Base-by-base conservation (phyloP, 1,140 invertebrate genomes). In the Phymastichus coffea region DNA sequence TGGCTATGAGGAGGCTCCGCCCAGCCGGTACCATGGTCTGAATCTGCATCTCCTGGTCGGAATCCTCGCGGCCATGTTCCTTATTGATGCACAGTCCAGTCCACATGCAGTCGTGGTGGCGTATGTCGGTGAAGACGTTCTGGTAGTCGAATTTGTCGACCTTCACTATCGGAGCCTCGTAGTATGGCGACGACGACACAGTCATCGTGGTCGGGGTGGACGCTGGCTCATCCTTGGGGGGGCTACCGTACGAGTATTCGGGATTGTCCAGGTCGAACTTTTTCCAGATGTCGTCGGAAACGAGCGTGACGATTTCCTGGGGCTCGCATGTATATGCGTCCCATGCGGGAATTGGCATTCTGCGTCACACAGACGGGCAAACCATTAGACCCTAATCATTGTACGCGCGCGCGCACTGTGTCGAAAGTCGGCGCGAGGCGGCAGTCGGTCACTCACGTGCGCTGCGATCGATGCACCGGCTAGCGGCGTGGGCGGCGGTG, bases 61-160 rank as follows among this genome's bases (percentile, higher is more conserved):
- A 66, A 2, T 73, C 70, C 10, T 66, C 72, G 40, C 67, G 68
- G 53, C 72, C 72, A 65, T 83, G 80, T 46, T 83, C 80, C 51
- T 80, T 81, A 55, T 77, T 81, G 57, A 74, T 78, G 66, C 84
- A 85, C 14, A 81, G 74, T 0, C 85, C 86, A 0, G 84, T 83
- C 86, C 86, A 88, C 86, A 87, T 87, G 69, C 85, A 87, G 66
- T 87, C 86, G 76, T 87, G 83, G 62, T 83, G 82, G 15, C 80
- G 66, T 6, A 84, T 77, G 68, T 80, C 72, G 66, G 64, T 2
- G 64, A 72, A 4, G 54, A n/a, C n/a, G n/a, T n/a, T 57, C 41
- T 60, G 61, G 19, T 66, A 70, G 17, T 63, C 61, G 25, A 47
- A 54, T 30, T 66, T 65, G 47, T 61, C 63, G 38, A 66, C 66